A percentile compares a stretch with the other conserved stretches of the same genome.
Evolutionary conservation across 2,888 invertebrate genomes (phyloP).

Genomic region (Agrilus biguttatus): DNA sequence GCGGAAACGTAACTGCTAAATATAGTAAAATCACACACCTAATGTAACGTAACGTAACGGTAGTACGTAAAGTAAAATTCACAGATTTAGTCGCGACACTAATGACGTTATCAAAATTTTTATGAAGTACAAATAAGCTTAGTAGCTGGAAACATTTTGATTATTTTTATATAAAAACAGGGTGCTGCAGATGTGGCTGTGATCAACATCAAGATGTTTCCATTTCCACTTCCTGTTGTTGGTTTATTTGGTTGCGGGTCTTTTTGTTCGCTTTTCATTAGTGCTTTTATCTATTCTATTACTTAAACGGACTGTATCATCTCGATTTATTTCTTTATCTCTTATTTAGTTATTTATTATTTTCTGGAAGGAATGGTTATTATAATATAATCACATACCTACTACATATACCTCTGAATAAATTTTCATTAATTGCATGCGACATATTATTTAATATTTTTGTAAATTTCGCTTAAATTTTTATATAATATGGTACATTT

Average conservation of each 20-base stretch:
- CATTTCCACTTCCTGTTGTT: slow-evolving; percentile 27
- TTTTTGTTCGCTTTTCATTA: slow-evolving; percentile 7
- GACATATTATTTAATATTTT: too few relatives aligned
- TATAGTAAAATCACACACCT: too few relatives aligned
- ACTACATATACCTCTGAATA: too few relatives aligned
- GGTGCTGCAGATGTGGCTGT: slow-evolving; percentile 27
- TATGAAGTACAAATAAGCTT: slow-evolving; percentile 1
- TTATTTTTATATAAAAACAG: slow-evolving; percentile 16
- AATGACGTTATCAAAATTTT: slow-evolving; percentile 6
- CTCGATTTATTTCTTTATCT: background rate
- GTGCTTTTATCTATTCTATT: slow-evolving; percentile 3
- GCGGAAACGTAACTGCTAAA: too few relatives aligned
- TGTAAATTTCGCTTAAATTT: too few relatives aligned
- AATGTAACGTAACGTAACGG: too few relatives aligned
- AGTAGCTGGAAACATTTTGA: slow-evolving; percentile 34
- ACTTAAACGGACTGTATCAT: background rate
- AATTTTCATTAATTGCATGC: background rate
- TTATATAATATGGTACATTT: too few relatives aligned
- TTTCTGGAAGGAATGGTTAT: background rate
- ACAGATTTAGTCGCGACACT: background rate
- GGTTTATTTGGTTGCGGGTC: slow-evolving; percentile 16
- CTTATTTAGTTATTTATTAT: background rate
- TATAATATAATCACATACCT: background rate
- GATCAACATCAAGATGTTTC: slow-evolving; percentile 39
- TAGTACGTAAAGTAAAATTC: too few relatives aligned